Base-by-base conservation (phyloP, 2,797 vertebrate species). In the Limnodromus scolopaceus region DNA sequence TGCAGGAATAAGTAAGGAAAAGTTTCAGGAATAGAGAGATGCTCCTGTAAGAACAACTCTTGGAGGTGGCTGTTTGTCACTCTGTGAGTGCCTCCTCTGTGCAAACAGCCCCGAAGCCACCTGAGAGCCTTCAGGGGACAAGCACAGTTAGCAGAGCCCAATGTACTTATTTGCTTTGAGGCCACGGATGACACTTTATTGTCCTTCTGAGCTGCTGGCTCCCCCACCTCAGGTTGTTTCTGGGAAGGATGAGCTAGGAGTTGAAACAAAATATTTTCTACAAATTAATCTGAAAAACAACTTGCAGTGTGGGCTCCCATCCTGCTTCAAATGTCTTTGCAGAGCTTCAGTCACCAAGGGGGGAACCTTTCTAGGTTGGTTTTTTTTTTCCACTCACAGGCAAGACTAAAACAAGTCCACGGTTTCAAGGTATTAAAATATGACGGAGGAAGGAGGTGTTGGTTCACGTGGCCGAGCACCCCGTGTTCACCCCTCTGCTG, bases 401-500 rank as follows among this genome's bases (percentile, higher is more conserved):
- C 23, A n/a, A 60, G 48, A n/a, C 36, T 23, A 39, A 70, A 70
- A 18, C 4, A 28, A 4, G 3, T 9, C 22, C 15, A 12, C 2
- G 6, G n/a, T 57, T 92, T 83, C 36, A 74, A 1, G 8, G 11
- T 30, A 53, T 22, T 24, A 60, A 55, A 24, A 28, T 5, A 88
- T 4, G 28, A 34, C 2, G 0, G 9, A 36, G 34, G 24, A 66
- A 32, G 0, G 0, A 86, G 51, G n/a, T 0, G 2, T 6, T 69
- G 46, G 36, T 58, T 80, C 5, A 9, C 0, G 0, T 54, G 64
- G 24, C 46, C 2, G 10, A 65, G 30, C 60, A 28, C 0, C 0
- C 15, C 0, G 4, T 23, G 36, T 11, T 81, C 46, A 19, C 45
- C 9, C 15, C 48, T 46, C 41, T 61, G 65, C 72, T 74, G 64